Evolutionary conservation across 92 coral and sea anemone species (phyloP), one percentile per base, ranked within the genome.

Genomic region (Micromussa lordhowensis): DNA sequence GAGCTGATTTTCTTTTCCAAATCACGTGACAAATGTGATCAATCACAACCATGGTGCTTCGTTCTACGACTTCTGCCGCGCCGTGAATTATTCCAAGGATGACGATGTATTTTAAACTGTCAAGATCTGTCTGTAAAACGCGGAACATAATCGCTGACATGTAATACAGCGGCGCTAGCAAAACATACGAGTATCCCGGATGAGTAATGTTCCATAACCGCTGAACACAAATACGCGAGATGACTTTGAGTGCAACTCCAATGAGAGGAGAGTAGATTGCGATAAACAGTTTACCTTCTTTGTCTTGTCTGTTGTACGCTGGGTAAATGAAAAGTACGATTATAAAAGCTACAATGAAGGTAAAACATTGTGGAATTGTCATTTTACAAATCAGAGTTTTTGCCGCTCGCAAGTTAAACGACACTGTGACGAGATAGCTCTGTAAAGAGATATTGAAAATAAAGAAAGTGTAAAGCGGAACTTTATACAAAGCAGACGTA

Each of bases 31-130:
- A 78, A 21, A 86, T 48, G 85, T 86, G 90, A 70, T 86, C 90
- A 49, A 78, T 68, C 15, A 64, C 28, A 78, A 69, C 90, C 68
- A 86, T 79, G 19, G 68, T 78, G 70, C 85, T 86, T 86, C 90
- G 68, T 66, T 86, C 90, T 12, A 78, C 16, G 31, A 86, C 90
- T 53, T 79, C 90, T 54, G 85, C 78, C 31, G 68, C 68, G 26
- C 90, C 90, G 69, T 86, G 90, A 69, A 86, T 86, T 24, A 66
- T 6, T 77, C 84, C 90, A 78, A 86, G 90, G 31, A 49, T 14
- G 26, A 63, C 88, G 11, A 85, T 85, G 76, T 66, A 44, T 81
- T 77, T 21, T 22, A 77, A 55, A 77, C 64, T 55, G 21, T 55
- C 82, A 38, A 77, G 31, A 0, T 55, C 64, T 10, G 82, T 63